phyloP scores from a whole-genome alignment of 2,113 vertebrate species.

The Oreamnos americanus region DNA sequence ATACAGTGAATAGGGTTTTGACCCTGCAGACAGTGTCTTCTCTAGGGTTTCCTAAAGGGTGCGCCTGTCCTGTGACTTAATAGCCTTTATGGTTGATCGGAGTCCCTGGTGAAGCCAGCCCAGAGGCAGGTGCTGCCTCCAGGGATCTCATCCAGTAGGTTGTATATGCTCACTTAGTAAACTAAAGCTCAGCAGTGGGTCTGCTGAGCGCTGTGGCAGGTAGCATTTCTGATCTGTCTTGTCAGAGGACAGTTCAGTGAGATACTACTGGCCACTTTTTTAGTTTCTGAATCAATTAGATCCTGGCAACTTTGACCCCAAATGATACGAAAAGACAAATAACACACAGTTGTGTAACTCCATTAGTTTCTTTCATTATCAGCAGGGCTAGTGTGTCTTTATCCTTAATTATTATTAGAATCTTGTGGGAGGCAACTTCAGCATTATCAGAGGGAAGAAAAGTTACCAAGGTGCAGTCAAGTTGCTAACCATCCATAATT shows the following conservation, averaged over 20 bases:
- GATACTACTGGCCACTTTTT: not conserved
- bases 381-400: not conserved
- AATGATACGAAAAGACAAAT: constrained; percentile 33
- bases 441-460: constrained; percentile 60
- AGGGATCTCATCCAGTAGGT: not conserved
- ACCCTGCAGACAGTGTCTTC: not conserved
- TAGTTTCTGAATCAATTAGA: constrained; percentile 24
- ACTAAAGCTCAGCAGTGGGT: not conserved
- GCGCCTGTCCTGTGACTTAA: not conserved
- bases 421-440: constrained; percentile 47
- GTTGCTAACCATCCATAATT: constrained; percentile 57
- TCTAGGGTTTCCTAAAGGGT: not conserved
- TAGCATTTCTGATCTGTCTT: not conserved
- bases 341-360: not conserved
- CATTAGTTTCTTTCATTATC: not conserved
- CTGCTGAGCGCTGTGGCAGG: not conserved
- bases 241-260: not conserved
- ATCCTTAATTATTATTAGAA: constrained; percentile 61
- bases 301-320: not conserved
- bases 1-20: not conserved
- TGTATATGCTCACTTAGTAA: not conserved
- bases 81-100: not conserved
- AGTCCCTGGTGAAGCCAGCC: not conserved
- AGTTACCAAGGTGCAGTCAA: constrained; percentile 53
- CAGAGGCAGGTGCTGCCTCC: not conserved